These are phyloP conservation scores for Thamnophis sirtalis DNA, from an alignment of 2,113 vertebrate genomes.

Conservation along the genomic window DNA sequence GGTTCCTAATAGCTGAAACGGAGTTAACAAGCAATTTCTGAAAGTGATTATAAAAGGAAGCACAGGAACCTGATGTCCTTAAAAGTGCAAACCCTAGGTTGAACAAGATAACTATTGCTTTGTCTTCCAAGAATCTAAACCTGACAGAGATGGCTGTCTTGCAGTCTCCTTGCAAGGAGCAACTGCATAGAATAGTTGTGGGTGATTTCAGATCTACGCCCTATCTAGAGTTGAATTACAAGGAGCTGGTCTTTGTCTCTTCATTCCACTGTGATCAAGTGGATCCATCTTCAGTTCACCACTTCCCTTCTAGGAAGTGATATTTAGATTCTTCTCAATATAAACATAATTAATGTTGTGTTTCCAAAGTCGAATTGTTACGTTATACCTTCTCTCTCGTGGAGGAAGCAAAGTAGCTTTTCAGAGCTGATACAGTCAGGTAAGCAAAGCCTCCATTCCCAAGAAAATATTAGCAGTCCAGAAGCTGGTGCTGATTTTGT, in stretches of 20 bases:
- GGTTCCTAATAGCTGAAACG: no score
- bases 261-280: not conserved
- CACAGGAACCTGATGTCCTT: no score
- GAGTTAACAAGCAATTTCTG: no score
- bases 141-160: no score
- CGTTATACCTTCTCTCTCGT: not conserved
- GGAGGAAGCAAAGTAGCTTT: not conserved
- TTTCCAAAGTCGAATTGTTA: not conserved
- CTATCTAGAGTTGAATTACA: not conserved
- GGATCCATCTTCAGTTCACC: not conserved
- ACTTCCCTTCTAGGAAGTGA: no score
- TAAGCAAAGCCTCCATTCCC: not conserved
- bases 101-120: no score
- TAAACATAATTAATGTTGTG: not conserved
- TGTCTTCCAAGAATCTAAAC: no score
- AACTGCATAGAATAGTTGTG: no score
- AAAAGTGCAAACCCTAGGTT: no score
- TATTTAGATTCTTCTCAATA: not conserved
- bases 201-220: not conserved
- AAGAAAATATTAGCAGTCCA: not conserved
- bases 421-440: not conserved
- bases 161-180: no score
- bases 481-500: not conserved
- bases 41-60: no score
- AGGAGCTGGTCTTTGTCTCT: not conserved